Evolutionary conservation across 2,113 vertebrate genomes (phyloP).

Genomic region (Ochotona curzoniae): DNA sequence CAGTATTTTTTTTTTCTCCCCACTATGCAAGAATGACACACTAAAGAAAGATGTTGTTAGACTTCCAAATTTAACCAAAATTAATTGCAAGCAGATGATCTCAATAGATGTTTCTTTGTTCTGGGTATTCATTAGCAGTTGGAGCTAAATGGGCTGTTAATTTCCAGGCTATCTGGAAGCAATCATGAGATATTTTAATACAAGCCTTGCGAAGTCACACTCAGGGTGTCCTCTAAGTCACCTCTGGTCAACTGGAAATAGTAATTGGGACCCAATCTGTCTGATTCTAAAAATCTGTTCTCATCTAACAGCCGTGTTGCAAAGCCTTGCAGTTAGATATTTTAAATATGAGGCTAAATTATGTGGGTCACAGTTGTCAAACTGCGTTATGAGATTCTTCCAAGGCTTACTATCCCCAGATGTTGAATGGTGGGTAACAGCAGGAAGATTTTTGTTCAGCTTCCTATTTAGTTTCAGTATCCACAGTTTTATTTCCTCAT

Average conservation of each 20-base stretch:
- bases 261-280: not conserved
- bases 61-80: constrained; percentile 18
- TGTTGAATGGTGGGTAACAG: not conserved
- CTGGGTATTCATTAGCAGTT: not conserved
- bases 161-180: not conserved
- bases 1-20: not conserved
- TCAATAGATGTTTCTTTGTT: not conserved
- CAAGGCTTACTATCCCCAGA: not conserved
- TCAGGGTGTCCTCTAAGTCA: not conserved
- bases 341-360: not conserved
- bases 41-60: not conserved
- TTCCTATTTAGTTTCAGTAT: not conserved
- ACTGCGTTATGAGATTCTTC: not conserved
- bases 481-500: not conserved
- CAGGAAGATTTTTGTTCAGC: not conserved
- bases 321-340: constrained; percentile 4
- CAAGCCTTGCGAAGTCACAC: not conserved
- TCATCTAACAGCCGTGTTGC: not conserved
- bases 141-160: not conserved
- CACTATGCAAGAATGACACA: not conserved
- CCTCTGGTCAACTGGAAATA: not conserved
- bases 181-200: not conserved
- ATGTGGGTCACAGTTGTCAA: not conserved
- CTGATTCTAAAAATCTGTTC: not conserved
- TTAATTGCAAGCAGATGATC: not conserved